Conservation (phyloP, 2,797 vertebrate species). For the Pitangus sulphuratus region DNA sequence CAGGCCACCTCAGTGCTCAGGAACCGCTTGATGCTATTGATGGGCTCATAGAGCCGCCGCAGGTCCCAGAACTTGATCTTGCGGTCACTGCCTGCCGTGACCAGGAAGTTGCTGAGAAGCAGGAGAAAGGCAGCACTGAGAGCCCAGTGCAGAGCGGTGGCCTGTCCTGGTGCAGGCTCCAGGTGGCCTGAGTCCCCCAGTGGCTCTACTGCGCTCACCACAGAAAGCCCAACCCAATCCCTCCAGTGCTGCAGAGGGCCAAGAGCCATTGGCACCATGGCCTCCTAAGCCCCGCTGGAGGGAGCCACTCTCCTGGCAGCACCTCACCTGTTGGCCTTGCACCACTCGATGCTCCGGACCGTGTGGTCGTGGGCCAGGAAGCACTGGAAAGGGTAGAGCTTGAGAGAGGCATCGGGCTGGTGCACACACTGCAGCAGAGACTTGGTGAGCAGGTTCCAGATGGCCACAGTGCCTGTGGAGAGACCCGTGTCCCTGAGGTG, state of each 20-base stretch:
- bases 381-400: slow-evolving; percentile 86
- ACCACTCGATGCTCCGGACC: slow-evolving; percentile 88
- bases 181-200: accelerated
- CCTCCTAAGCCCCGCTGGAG: neutral
- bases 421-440: slow-evolving; percentile 84
- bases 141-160: accelerated
- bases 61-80: slow-evolving; percentile 93
- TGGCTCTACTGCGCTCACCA: neutral
- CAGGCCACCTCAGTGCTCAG: slow-evolving; percentile 89
- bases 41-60: slow-evolving; percentile 80
- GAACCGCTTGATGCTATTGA: slow-evolving; percentile 86
- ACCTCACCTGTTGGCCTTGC: slow-evolving; percentile 87
- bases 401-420: slow-evolving; percentile 77
- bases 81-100: slow-evolving; percentile 89
- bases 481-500: neutral
- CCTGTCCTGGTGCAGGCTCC: accelerated
- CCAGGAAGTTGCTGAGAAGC: slow-evolving; percentile 84
- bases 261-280: accelerated
- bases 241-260: accelerated
- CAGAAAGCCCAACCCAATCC: neutral
- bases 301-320: neutral
- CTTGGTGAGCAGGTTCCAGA: slow-evolving; percentile 89
- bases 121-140: slow-evolving; percentile 22
- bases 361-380: slow-evolving; percentile 88
- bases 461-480: slow-evolving; percentile 84